Conservation (phyloP, 2,113 vertebrate genomes). For the Blennius ocellaris region DNA sequence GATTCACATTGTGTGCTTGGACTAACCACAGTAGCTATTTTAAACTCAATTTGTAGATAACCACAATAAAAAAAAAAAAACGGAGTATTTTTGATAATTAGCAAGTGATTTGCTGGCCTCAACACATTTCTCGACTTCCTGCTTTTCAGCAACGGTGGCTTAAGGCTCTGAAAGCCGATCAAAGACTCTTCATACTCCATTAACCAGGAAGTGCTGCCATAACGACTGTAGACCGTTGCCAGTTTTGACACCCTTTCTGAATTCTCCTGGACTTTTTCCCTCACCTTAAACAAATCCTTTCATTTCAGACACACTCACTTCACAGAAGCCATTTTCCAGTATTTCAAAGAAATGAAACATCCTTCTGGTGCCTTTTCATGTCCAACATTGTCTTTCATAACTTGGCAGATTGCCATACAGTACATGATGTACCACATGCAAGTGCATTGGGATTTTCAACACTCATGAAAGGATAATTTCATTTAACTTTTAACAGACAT, state of each 20-base stretch:
- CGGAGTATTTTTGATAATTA: slow-evolving; percentile 66
- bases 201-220: slow-evolving; percentile 80
- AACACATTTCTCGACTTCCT: slow-evolving; percentile 78
- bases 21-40: slow-evolving; percentile 54
- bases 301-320: slow-evolving; percentile 19
- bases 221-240: slow-evolving; percentile 70
- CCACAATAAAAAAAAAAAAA: slow-evolving; percentile 36
- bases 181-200: slow-evolving; percentile 85
- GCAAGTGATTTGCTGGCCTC: slow-evolving; percentile 71
- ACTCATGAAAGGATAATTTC: no score
- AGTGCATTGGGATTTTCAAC: no score
- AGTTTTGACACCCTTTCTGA: slow-evolving; percentile 75
- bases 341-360: no score
- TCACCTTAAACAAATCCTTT: slow-evolving; percentile 48
- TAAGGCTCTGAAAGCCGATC: slow-evolving; percentile 67
- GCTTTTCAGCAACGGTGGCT: slow-evolving; percentile 68
- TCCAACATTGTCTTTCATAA: no score
- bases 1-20: slow-evolving; percentile 40
- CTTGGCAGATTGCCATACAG: no score
- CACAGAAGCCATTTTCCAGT: not conserved
- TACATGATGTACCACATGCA: no score
- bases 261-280: slow-evolving; percentile 41
- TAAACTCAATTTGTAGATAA: slow-evolving; percentile 69
- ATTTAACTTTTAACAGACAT: no score
- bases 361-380: no score